These are phyloP conservation scores for Acrobasis suavella DNA, from an alignment of 2,888 invertebrate genomes.

Conservation along the genomic window DNA sequence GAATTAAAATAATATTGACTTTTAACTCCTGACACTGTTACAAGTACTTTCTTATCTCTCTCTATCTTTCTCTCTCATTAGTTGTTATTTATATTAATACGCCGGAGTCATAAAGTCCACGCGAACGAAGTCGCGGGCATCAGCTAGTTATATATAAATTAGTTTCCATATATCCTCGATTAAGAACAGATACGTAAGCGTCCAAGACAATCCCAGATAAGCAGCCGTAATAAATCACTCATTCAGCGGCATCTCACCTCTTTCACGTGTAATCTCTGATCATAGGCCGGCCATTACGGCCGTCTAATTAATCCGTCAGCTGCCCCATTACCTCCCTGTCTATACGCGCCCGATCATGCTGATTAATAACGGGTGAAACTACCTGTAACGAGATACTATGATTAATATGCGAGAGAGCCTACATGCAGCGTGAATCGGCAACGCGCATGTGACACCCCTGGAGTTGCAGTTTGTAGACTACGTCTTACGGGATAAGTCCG, in stretches of 20 bases:
- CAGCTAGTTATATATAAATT: not conserved
- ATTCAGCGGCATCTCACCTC: conserved; percentile 7
- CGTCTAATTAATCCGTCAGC: conserved; percentile 24
- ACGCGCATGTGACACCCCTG: no score
- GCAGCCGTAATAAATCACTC: conserved; percentile 4
- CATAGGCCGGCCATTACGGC: not conserved
- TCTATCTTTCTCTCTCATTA: no score
- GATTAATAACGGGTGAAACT: conserved; percentile 13
- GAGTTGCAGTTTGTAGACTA: no score
- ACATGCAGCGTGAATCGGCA: no score
- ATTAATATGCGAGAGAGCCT: not conserved
- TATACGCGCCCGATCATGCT: conserved; percentile 15
- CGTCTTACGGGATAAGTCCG: no score
- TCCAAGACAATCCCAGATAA: conserved; percentile 6
- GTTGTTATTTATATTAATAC: no score
- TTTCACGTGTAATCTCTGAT: conserved; percentile 21
- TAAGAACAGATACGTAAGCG: not conserved
- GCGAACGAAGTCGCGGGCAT: no score
- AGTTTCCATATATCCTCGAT: not conserved
- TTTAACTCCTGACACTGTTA: no score
- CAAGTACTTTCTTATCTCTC: no score
- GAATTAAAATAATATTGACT: no score
- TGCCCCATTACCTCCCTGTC: conserved; percentile 23
- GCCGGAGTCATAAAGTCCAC: no score
- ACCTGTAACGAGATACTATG: conserved; percentile 8